A percentile compares a stretch with the other conserved stretches of the same genome.
Conservation (phyloP, 2,797 vertebrate genomes). For the Helostoma temminkii region DNA sequence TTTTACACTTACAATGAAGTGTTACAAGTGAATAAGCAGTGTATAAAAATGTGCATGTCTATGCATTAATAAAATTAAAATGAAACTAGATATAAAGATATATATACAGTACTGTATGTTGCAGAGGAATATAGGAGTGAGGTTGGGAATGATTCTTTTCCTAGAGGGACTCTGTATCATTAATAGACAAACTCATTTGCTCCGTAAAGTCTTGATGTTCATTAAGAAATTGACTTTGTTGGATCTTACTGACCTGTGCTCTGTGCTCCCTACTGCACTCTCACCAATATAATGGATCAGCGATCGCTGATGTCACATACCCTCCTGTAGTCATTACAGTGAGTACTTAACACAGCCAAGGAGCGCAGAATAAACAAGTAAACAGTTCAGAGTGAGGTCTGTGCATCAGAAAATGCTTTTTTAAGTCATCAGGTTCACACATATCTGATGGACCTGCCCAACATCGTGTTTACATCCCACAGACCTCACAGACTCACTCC, state of each 20-base stretch:
- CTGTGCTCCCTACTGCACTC: neutral
- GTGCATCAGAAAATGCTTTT: neutral
- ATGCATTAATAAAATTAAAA: too few species aligned
- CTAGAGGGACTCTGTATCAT: neutral
- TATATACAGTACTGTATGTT: too few species aligned
- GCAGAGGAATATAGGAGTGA: neutral
- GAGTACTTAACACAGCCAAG: slow-evolving; percentile 22
- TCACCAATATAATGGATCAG: slow-evolving; percentile 31
- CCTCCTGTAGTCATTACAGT: slow-evolving; percentile 24
- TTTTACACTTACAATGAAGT: too few species aligned
- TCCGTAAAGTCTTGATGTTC: neutral
- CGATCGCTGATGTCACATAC: slow-evolving; percentile 30
- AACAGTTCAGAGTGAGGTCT: slow-evolving; percentile 1
- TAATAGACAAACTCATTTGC: neutral
- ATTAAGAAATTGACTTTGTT: slow-evolving; percentile 25
- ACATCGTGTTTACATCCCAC: too few species aligned
- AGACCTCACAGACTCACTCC: too few species aligned
- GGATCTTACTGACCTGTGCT: neutral
- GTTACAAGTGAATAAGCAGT: too few species aligned
- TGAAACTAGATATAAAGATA: too few species aligned
- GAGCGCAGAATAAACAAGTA: neutral
- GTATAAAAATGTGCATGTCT: too few species aligned
- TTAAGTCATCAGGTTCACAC: too few species aligned
- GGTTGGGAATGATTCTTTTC: neutral
- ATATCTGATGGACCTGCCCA: too few species aligned